Evolutionary conservation across 2,888 invertebrate species (phyloP).

Genomic region (Ectobius pallidus): DNA sequence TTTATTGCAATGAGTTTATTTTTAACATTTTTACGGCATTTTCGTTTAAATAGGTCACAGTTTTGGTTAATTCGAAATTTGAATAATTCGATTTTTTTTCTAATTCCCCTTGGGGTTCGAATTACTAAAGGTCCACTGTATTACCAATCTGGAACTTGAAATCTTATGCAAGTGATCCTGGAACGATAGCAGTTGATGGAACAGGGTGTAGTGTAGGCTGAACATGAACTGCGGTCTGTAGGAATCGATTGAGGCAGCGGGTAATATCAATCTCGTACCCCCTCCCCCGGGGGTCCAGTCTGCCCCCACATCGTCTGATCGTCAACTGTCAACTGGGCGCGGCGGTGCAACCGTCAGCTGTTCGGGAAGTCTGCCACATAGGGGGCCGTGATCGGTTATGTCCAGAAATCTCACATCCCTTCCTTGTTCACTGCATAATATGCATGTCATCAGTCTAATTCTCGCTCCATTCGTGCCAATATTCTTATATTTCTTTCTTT

Average conservation of each 20-base stretch:
- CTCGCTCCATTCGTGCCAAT: not conserved
- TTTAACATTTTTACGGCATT: too few species aligned
- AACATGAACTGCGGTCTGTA: not conserved
- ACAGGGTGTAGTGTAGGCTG: not conserved
- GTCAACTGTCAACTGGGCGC: conserved; percentile 14
- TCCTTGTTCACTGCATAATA: not conserved
- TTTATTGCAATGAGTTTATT: too few species aligned
- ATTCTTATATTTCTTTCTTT: not conserved
- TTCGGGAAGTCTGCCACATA: conserved; percentile 7
- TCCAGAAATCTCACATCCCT: not conserved
- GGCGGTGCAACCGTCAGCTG: conserved; percentile 11
- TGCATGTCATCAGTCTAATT: not conserved
- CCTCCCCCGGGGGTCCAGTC: not conserved
- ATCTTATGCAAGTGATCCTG: too few species aligned
- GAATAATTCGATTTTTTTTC: too few species aligned
- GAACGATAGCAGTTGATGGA: not conserved
- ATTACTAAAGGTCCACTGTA: too few species aligned
- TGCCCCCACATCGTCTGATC: conserved; percentile 16
- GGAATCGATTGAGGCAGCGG: conserved; percentile 15
- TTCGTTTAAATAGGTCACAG: too few species aligned
- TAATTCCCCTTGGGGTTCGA: too few species aligned
- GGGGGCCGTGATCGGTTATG: not conserved
- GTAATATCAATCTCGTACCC: conserved; percentile 18
- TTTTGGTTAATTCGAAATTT: too few species aligned
- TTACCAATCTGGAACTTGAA: too few species aligned